Evolutionary conservation across 2,113 vertebrate genomes (phyloP).

Genomic region (Tupaia chinensis): DNA sequence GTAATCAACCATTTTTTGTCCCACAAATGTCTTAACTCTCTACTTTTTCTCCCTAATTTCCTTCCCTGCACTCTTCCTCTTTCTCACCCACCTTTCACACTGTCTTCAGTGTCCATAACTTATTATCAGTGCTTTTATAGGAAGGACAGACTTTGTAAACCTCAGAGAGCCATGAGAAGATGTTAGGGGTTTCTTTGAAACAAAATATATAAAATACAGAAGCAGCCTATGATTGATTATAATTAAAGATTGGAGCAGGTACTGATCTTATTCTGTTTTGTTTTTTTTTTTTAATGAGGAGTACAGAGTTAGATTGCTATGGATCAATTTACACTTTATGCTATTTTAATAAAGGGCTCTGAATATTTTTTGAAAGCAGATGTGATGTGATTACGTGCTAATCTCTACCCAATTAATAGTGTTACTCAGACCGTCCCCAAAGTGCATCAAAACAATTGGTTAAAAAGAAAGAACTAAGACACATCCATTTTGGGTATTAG

Average conservation of each 20-base stretch:
- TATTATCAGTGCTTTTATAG: too few species aligned
- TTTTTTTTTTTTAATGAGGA: neutral
- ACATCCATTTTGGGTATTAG: neutral
- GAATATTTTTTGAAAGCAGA: slow-evolving; percentile 55
- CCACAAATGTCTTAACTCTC: too few species aligned
- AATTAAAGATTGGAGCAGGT: slow-evolving; percentile 63
- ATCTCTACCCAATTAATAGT: slow-evolving; percentile 78
- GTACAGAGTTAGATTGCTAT: neutral
- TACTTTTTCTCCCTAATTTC: too few species aligned
- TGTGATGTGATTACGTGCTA: slow-evolving; percentile 78
- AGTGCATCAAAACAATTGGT: slow-evolving; percentile 53
- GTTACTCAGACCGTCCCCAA: slow-evolving; percentile 63
- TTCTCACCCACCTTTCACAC: too few species aligned
- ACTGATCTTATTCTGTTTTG: neutral
- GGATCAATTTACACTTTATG: slow-evolving; percentile 74
- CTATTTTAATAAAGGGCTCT: slow-evolving; percentile 69
- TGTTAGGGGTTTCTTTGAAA: neutral
- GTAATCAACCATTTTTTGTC: too few species aligned
- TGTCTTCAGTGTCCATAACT: too few species aligned
- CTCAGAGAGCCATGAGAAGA: neutral
- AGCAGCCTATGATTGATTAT: neutral
- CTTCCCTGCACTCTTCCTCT: too few species aligned
- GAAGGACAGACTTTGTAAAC: neutral
- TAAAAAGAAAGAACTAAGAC: slow-evolving; percentile 19
- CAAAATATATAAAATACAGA: slow-evolving; percentile 23